Percentiles rank a stretch among this genome's conserved stretches.
phyloP scores from a whole-genome alignment of 2,888 invertebrate species.

The Drosophila vallismaia region DNA sequence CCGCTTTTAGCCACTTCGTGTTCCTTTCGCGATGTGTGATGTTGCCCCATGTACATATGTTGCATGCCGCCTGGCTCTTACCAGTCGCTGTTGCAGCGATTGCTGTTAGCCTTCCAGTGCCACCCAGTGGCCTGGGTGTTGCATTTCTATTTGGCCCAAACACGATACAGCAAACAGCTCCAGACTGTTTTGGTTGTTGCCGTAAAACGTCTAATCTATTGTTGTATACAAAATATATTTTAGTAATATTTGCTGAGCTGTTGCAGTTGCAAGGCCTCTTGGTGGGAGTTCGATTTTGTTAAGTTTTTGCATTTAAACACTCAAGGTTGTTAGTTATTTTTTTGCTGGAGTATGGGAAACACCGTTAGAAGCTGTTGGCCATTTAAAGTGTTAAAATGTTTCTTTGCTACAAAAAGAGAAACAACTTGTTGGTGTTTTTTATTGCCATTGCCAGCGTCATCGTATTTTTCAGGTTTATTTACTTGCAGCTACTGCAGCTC shows the following conservation, averaged over 20 bases:
- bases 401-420: slow-evolving; percentile 3
- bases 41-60: slow-evolving; percentile 32
- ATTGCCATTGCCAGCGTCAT: slow-evolving; percentile 30
- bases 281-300: slow-evolving; percentile 41
- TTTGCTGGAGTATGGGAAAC: slow-evolving; percentile 27
- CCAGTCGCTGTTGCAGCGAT: slow-evolving; percentile 34
- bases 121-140: background rate
- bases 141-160: slow-evolving; percentile 5
- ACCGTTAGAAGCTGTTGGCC: slow-evolving; percentile 7
- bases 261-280: slow-evolving; percentile 14
- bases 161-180: slow-evolving; percentile 4
- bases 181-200: slow-evolving; percentile 27
- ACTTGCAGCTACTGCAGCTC: slow-evolving; percentile 70
- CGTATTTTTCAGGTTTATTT: slow-evolving; percentile 54
- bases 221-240: slow-evolving; percentile 59
- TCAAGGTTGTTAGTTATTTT: background rate
- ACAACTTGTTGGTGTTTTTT: slow-evolving; percentile 36
- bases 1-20: slow-evolving; percentile 10
- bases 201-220: slow-evolving; percentile 66
- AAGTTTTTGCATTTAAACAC: slow-evolving; percentile 20
- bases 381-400: slow-evolving; percentile 20
- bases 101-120: slow-evolving; percentile 17
- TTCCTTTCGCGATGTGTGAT: slow-evolving; percentile 30
- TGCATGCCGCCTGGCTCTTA: slow-evolving; percentile 39
- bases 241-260: slow-evolving; percentile 45